Evolutionary conservation across 1,140 invertebrate genomes (phyloP), one percentile per base, ranked within the genome.

Genomic region (Heterodera schachtii): DNA sequence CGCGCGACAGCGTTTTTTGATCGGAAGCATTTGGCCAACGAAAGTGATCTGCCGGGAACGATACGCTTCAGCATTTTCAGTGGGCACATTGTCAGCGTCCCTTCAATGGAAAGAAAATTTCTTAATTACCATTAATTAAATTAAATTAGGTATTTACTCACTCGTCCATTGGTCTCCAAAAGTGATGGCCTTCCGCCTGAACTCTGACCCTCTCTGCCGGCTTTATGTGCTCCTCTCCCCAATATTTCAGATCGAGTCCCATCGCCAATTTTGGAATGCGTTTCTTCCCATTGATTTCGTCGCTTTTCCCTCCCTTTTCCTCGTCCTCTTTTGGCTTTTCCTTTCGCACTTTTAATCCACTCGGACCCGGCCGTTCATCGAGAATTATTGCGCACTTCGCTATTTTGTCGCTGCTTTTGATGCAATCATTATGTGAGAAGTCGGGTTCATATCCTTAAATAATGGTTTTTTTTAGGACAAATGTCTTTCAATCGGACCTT

Each of bases 191-290:
- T 81, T 89, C 87, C 3, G 66, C 47, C 9, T 79, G 75, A 71
- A 85, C 87, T 52, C 75, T 46, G 57, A 73, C 74, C 19, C 73
- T 67, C 31, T 83, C 76, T 9, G 87, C 86, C 21, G 87, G 87
- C 73, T 86, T 84, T 41, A 88, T 75, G 13, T 79, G 69, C 19
- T 83, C 81, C 80, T 86, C 69, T 16, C 87, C 87, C 86, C 86
- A 86, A 81, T 86, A 86, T 49, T 89, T 89, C 7, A 86, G 73
- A 78, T 86, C 86, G 57, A 89, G 80, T 7, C 85, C 86, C 64
- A 78, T 88, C 16, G 73, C 19, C 1, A 86, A 19, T 66, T 52
- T 81, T 8, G 87, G 86, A 11, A 85, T 13, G 60, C 52, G 13
- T 81, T 67, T 49, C 13, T 64, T 78, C 8, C 16, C 57, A 73